Conservation (phyloP, 2,888 invertebrate species). For the Helleia helle region DNA sequence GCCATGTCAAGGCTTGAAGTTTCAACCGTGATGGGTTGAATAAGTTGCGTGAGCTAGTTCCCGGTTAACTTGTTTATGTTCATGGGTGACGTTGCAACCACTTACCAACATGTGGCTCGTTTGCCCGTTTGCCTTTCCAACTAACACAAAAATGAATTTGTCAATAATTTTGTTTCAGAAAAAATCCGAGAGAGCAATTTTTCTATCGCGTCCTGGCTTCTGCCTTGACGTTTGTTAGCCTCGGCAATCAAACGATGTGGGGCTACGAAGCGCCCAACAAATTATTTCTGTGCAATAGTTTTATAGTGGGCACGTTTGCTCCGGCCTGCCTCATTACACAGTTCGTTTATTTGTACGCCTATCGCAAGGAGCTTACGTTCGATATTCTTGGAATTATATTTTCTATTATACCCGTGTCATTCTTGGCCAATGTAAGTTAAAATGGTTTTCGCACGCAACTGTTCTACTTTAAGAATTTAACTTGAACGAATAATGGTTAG, state of each 20-base stretch:
- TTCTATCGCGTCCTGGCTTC: background rate
- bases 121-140: no score
- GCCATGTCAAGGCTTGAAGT: no score
- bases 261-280: background rate
- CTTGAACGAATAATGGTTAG: no score
- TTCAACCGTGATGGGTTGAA: no score
- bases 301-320: background rate
- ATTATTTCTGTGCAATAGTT: background rate
- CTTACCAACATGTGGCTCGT: no score
- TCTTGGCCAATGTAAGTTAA: constrained; percentile 19
- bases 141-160: background rate
- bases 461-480: background rate
- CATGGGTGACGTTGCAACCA: no score
- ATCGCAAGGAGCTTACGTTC: constrained; percentile 16
- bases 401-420: constrained; percentile 15
- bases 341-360: constrained; percentile 14
- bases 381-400: constrained; percentile 15
- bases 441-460: background rate
- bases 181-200: background rate
- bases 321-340: constrained; percentile 8
- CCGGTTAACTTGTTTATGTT: no score
- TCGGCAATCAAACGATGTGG: background rate
- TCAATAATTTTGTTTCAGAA: background rate
- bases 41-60: no score
- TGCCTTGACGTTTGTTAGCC: background rate